Evolutionary conservation across 2,888 invertebrate species (phyloP).

Genomic region (Chromoteleia sp.): DNA sequence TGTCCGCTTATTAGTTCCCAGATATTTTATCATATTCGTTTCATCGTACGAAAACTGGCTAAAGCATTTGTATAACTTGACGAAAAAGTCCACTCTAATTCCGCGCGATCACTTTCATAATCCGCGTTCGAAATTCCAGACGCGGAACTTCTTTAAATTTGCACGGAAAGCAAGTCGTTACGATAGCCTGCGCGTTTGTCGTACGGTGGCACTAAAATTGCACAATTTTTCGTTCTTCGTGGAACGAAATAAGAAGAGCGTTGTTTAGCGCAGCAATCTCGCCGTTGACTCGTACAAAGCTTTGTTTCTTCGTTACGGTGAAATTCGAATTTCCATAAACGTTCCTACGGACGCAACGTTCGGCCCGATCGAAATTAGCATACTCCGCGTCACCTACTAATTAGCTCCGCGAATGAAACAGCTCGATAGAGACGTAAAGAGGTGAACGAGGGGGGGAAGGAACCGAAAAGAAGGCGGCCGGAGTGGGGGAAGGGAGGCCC

Average conservation of each 20-base stretch:
- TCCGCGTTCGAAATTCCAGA: no score
- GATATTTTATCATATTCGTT: no score
- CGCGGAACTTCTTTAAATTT: no score
- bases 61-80: no score
- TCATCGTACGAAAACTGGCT: no score
- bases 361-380: conserved; percentile 3
- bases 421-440: conserved; percentile 13
- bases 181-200: no score
- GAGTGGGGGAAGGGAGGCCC: neutral
- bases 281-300: neutral
- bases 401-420: conserved; percentile 16
- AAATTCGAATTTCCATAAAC: conserved; percentile 11
- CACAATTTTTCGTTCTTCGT: neutral
- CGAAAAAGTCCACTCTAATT: no score
- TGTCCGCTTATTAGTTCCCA: no score
- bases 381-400: conserved; percentile 10
- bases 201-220: neutral
- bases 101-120: no score
- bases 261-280: neutral
- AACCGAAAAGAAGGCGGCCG: neutral
- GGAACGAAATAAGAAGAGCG: neutral
- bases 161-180: no score
- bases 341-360: neutral
- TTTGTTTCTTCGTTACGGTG: conserved; percentile 1
- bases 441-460: neutral